A percentile compares a stretch with the other conserved stretches of the same genome.
Conservation (phyloP, 2,797 vertebrate species). For the Vultur gryphus region DNA sequence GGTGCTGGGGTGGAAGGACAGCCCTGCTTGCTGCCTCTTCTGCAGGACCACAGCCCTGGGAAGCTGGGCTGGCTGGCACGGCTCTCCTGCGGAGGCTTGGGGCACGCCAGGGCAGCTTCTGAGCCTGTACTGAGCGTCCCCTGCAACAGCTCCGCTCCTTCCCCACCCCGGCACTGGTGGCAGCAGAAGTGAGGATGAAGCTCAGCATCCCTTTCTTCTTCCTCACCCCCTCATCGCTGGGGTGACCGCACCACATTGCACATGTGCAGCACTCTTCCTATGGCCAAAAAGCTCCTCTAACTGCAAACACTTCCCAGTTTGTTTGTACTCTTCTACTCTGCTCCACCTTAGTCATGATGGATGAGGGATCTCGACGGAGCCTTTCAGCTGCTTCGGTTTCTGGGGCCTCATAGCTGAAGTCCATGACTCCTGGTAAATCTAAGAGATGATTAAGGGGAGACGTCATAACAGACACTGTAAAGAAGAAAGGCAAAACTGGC, state of each 20-base stretch:
- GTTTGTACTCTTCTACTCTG: neutral
- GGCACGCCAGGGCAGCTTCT: accelerated
- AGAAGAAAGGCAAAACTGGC: neutral
- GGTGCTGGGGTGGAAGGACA: neutral
- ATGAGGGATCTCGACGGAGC: neutral
- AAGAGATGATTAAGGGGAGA: neutral
- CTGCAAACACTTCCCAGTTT: neutral
- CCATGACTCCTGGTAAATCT: neutral
- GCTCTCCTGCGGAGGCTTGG: accelerated
- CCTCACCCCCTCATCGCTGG: neutral
- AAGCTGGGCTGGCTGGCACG: neutral
- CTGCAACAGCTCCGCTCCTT: neutral
- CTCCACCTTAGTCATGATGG: neutral
- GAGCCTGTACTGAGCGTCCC: neutral
- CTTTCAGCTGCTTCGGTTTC: neutral
- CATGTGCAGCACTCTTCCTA: accelerated
- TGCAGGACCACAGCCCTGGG: neutral
- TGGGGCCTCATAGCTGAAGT: neutral
- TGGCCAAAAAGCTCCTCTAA: neutral
- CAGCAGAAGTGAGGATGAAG: neutral
- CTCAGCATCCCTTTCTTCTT: neutral
- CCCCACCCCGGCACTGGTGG: neutral
- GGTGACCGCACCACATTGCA: accelerated
- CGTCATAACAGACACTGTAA: neutral
- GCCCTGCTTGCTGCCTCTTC: neutral